Evolutionary conservation across 1,140 invertebrate genomes (phyloP), one percentile per base, ranked within the genome.

Genomic region (Zelostemma sp.): DNA sequence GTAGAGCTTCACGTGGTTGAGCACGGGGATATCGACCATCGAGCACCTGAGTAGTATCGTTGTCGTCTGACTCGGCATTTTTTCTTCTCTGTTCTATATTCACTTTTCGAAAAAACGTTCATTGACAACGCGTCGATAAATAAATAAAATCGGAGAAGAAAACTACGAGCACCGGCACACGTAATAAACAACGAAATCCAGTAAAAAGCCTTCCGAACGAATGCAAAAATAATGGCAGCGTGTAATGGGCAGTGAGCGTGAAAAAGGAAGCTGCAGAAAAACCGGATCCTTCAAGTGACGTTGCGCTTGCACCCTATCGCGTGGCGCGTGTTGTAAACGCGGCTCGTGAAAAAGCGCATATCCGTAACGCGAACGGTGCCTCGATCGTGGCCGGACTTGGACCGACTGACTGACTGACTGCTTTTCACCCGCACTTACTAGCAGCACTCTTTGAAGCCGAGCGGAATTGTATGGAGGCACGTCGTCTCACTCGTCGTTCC

Each of bases 21-120:
- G 74, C 47, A 78, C 81, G 8, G 84, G 83, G 50, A 85, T 81
- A 47, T 86, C 83, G 45, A 86, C 81, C 83, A 86, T 84, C n/a
- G 84, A 86, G 53, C 84, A 86, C 72, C 83, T 84, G 58, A 85
- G 79, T 5, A 86, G 56, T 47, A 85, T 86, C n/a, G 84, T 86
- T 4, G 83, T 85, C 1, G 83, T 85, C 55, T 86, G 84, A 58
- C 84, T 86, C 12, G 84, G 83, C 83, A 85, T 85, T 46, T 63
- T 77, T 16, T 8, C 16, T 15, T 25, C 40, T 63, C 33, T 51
- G 6, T 8, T 25, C 12, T 5, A 12, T 28, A 28, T 28, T 28
- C 15, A 54, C 17, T 18, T 41, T 11, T 16, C 45, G n/a, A 21
- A 40, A 57, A 48, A 21, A 35, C 56, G 55, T 58, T 60, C 60